These are phyloP conservation scores for Panzeria rudis DNA, from an alignment of 2,888 invertebrate species.

Conservation along the genomic window DNA sequence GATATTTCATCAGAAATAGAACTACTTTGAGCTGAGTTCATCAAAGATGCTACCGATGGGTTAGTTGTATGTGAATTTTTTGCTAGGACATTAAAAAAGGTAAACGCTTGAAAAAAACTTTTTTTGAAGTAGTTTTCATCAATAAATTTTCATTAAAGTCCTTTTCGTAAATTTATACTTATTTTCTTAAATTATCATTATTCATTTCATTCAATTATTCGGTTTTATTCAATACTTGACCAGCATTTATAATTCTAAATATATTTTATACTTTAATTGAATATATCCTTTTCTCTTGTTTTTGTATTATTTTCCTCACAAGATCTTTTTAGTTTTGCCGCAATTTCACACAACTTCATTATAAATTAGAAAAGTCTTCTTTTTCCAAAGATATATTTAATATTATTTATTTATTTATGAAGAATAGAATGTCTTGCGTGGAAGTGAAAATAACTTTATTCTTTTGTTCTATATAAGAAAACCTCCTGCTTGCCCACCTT, in stretches of 20 bases:
- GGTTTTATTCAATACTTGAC: conserved; percentile 58
- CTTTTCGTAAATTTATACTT: no score
- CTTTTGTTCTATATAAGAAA: conserved; percentile 49
- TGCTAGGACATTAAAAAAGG: no score
- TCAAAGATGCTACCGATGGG: no score
- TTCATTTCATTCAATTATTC: conserved; percentile 47
- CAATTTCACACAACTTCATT: conserved; percentile 48
- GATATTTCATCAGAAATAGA: no score
- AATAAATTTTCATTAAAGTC: no score
- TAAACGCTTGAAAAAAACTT: no score
- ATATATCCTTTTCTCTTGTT: conserved; percentile 17
- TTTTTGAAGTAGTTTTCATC: no score
- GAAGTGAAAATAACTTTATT: neutral
- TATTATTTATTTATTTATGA: conserved; percentile 50
- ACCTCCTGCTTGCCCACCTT: conserved; percentile 59
- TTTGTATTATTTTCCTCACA: neutral
- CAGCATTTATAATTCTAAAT: conserved; percentile 64
- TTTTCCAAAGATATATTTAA: conserved; percentile 33
- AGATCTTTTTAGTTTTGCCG: conserved; percentile 15
- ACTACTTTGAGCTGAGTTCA: no score
- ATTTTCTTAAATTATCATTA: neutral
- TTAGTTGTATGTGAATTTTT: no score
- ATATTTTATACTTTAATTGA: conserved; percentile 62
- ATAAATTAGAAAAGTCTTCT: conserved; percentile 9
- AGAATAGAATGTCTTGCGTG: neutral